Base-by-base conservation (phyloP, 2,113 vertebrate genomes). In the Pseudorectes ferrugineus region DNA sequence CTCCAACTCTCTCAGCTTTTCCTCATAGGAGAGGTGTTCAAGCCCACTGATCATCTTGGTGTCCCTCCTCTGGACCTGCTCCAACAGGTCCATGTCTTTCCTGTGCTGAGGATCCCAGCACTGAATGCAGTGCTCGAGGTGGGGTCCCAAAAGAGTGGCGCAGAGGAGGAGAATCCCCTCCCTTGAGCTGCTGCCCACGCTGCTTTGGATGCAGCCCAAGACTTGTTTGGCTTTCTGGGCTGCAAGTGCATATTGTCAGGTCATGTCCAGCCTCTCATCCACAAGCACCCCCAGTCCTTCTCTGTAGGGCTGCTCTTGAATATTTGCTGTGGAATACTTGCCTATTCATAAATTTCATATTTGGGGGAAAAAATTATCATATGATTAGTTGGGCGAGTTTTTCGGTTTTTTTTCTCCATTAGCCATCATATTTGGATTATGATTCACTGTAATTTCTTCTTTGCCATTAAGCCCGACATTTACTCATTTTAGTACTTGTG, bases 351-450 rank as follows among this genome's bases (percentile, higher is more conserved):
- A 84, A 85, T 18, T 3, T 35, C 46, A 67, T 16, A 24, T 25
- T 80, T 40, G 16, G 15, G 10, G 2, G 4, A 35, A 45, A 38
- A 78, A 31, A 25, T 4, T 13, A 40, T n/a, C 35, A 63, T 5
- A 76, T n/a, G 17, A 68, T 70, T 68, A 86, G 3, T 12, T 71
- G 42, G 4, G 5, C 28, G 22, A 3, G 7, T 18, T 59, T 89
- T 73, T 35, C 0, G n/a, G n/a, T n/a, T 5, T 8, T 8, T 22
- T 38, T 18, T 2, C 12, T 24, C 5, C 9, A 40, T 61, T 70
- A 83, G 23, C 13, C 45, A 51, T 49, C 35, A 23, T n/a, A 83
- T 75, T 59, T 74, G 45, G n/a, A 71, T 38, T 52, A 33, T 88
- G 42, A 84, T 74, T 73, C 36, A 80, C 22, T 89, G 6, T 19